Conservation (phyloP, 1,140 invertebrate species). For the Medauroidea extradentata region DNA sequence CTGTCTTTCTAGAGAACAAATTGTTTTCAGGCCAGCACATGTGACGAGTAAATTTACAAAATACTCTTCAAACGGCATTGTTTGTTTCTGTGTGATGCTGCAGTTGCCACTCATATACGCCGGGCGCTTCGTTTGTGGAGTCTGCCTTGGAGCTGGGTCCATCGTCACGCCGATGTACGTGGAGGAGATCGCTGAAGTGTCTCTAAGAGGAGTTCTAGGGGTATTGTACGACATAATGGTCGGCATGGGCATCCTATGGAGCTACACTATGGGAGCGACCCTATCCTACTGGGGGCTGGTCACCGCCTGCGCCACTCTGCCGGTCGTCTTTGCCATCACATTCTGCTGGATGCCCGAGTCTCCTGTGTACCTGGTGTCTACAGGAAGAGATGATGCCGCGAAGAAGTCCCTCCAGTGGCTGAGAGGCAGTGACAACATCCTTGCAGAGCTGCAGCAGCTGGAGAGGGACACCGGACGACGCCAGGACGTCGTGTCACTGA, state of each 20-base stretch:
- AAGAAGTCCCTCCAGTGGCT: slow-evolving; percentile 56
- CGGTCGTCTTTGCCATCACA: slow-evolving; percentile 55
- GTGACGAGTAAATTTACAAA: no score
- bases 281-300: slow-evolving; percentile 49
- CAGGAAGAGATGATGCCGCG: slow-evolving; percentile 54
- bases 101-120: neutral
- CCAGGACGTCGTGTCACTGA: neutral
- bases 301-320: slow-evolving; percentile 52
- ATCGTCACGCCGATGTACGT: slow-evolving; percentile 52
- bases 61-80: no score
- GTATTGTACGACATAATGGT: slow-evolving; percentile 36
- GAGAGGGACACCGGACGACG: neutral
- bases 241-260: slow-evolving; percentile 61
- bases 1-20: no score
- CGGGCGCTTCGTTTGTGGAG: neutral
- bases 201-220: slow-evolving; percentile 42
- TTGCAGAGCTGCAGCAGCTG: neutral
- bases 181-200: slow-evolving; percentile 53
- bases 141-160: neutral
- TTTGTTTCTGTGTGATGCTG: no score
- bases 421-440: no score
- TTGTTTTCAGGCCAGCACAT: no score
- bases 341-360: slow-evolving; percentile 74
- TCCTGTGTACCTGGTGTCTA: slow-evolving; percentile 62
- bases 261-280: slow-evolving; percentile 60